Evolutionary conservation across 2,113 vertebrate genomes (phyloP).

Genomic region (Noctilio leporinus): DNA sequence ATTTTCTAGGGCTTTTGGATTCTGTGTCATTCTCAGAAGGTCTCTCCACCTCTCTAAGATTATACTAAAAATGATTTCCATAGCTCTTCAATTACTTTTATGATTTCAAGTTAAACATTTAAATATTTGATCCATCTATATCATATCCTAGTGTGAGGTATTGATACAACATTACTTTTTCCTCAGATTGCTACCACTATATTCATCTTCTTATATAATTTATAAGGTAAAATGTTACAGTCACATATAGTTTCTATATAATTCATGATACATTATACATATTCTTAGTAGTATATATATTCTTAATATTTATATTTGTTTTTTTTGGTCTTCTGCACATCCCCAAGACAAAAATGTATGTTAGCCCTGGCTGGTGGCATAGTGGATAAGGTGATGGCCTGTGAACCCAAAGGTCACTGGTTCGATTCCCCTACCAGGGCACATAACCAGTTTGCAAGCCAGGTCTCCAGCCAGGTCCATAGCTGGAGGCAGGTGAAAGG

Average conservation of each 20-base stretch:
- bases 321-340: background rate
- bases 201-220: background rate
- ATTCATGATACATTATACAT: background rate
- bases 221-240: background rate
- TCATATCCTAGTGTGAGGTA: constrained; percentile 11
- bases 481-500: no score
- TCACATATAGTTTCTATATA: background rate
- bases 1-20: background rate
- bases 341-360: background rate
- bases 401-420: no score
- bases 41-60: background rate
- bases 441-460: no score
- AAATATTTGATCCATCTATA: background rate
- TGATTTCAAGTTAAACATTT: constrained; percentile 21
- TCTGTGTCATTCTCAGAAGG: background rate
- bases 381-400: no score
- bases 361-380: no score
- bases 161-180: background rate
- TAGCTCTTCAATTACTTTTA: background rate
- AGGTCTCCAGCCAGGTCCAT: no score
- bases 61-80: background rate
- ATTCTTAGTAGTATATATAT: background rate
- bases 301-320: background rate
- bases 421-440: no score
- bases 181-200: background rate